Evolutionary conservation across 2,797 vertebrate genomes (phyloP).

Genomic region (Parauchenoglanis ngamensis): DNA sequence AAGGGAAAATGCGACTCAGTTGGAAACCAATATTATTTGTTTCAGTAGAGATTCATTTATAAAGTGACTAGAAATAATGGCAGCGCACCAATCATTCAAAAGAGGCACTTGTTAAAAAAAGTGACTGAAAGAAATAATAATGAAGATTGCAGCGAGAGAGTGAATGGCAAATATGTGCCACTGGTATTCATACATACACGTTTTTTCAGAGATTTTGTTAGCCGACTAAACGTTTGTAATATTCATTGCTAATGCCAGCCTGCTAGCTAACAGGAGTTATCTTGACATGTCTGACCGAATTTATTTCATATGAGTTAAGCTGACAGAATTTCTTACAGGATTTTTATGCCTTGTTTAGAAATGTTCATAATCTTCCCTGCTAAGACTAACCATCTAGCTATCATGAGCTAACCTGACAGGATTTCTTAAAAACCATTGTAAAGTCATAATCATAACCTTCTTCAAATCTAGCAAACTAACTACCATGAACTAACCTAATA

Average conservation of each 20-base stretch:
- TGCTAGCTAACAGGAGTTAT: background rate
- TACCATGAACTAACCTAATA: background rate
- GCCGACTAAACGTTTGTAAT: background rate
- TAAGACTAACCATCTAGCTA: background rate
- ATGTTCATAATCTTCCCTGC: background rate
- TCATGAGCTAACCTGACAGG: background rate
- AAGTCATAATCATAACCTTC: background rate
- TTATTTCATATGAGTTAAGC: background rate
- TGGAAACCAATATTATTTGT: constrained; percentile 26
- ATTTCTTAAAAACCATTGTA: background rate
- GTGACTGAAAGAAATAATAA: constrained; percentile 40
- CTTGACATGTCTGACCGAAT: background rate
- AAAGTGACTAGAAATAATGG: background rate
- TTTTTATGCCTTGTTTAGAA: background rate
- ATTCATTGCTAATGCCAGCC: background rate
- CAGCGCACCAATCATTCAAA: constrained; percentile 28
- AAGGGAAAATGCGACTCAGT: constrained; percentile 21
- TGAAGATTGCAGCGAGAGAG: constrained; percentile 55
- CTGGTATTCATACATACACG: too few relatives aligned
- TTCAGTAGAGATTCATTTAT: background rate
- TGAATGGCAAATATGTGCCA: background rate
- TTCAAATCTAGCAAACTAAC: background rate
- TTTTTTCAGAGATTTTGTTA: background rate
- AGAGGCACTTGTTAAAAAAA: constrained; percentile 50
- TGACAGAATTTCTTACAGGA: background rate